phyloP scores from a whole-genome alignment of 2,113 vertebrate species.

The Scomber scombrus region DNA sequence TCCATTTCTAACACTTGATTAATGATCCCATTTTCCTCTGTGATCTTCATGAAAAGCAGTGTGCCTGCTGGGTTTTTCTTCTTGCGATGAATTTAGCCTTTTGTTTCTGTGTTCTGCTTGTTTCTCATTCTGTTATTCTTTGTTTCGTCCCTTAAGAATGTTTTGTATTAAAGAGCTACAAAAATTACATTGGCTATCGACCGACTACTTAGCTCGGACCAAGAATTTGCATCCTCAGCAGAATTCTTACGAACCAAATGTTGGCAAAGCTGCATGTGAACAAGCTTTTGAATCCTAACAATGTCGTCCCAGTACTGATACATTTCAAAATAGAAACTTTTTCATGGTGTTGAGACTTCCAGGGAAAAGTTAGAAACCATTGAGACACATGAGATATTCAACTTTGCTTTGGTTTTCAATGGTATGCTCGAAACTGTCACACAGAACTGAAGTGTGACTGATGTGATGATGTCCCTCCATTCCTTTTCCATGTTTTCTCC shows the following conservation, averaged over 20 bases:
- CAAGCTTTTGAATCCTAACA: too few species aligned
- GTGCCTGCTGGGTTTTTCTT: too few species aligned
- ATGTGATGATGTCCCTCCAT: conserved; percentile 9
- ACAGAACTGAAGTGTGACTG: conserved; percentile 7
- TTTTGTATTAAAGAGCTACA: not conserved
- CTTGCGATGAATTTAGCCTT: not conserved
- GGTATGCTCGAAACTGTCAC: not conserved
- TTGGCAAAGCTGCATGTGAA: too few species aligned
- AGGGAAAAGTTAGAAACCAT: not conserved
- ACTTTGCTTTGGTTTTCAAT: conserved; percentile 22
- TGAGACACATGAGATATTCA: not conserved
- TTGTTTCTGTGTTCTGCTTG: not conserved
- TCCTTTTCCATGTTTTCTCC: not conserved
- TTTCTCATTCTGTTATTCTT: not conserved
- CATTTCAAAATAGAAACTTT: not conserved
- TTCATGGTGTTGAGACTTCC: not conserved
- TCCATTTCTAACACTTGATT: not conserved
- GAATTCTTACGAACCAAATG: too few species aligned
- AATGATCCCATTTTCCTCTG: not conserved
- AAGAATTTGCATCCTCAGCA: too few species aligned
- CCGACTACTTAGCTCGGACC: too few species aligned
- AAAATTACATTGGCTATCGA: not conserved
- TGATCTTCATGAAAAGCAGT: too few species aligned
- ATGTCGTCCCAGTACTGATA: not conserved
- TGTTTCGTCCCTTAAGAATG: not conserved